Base-by-base conservation (phyloP, 2,113 vertebrate species). In the Parus major region DNA sequence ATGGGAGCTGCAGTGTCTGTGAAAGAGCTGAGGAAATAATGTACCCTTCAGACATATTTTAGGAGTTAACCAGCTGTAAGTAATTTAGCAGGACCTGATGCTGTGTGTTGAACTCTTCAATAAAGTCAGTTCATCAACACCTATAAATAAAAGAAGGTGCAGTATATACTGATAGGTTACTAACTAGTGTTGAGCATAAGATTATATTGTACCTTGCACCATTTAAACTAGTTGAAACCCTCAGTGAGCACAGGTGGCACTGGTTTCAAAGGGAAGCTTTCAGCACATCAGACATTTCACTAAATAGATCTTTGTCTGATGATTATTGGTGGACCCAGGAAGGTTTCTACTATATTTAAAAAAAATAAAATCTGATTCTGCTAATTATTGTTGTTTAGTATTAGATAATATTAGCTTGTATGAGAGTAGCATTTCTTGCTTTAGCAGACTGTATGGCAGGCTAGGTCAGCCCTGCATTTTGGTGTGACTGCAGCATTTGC, bases 401-500 rank as follows among this genome's bases (percentile, higher is more conserved):
- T 71, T 47, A 49, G 25, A 49, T 57, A 46, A 60, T 46, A 17
- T n/a, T 42, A 56, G 21, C 33, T 25, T 31, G 21, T 83, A 7
- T 84, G n/a, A 57, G 41, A 44, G 27, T 29, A 33, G 20, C 0
- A 28, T 65, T 86, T 86, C 44, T 80, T 12, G 9, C 66, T 61
- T 25, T 66, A 55, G 71, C 39, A 76, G 56, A 18, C 31, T 49
- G 24, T 22, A 28, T 80, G 46, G 53, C n/a, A 60, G 65, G 16
- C 61, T 57, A 2, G 46, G 31, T 61, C 86, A 60, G 65, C 18
- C 7, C 63, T 83, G 85, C 66, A 29, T 90, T 94, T 93, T 90
- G 83, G 63, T 90, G 55, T 49, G 63, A 90, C 66, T 80, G 76
- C 92, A 92, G 88, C 52, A 70, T 86, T 96, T 95, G 95, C 86